A percentile compares a stretch with the other conserved stretches of the same genome.
These are phyloP conservation scores for Danio choprae DNA, from an alignment of 2,797 vertebrate genomes.

Conservation along the genomic window DNA sequence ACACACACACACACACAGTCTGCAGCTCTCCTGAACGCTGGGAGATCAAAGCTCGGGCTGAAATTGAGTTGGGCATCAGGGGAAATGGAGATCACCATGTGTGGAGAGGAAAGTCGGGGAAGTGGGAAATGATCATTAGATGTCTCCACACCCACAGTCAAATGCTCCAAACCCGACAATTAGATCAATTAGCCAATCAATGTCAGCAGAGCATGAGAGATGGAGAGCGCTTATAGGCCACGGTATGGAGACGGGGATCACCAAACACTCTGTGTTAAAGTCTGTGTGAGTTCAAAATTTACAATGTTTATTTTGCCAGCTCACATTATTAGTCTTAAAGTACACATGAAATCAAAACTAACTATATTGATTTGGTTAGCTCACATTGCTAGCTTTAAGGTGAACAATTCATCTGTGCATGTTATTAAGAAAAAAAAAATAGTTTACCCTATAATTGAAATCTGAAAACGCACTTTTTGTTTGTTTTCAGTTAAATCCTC, in stretches of 20 bases:
- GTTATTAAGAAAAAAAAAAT: too few relatives aligned
- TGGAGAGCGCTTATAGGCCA: conserved; percentile 77
- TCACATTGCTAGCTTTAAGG: too few relatives aligned
- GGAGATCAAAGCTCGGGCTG: conserved; percentile 59
- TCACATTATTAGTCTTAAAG: too few relatives aligned
- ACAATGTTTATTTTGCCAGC: too few relatives aligned
- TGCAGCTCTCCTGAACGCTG: conserved; percentile 45
- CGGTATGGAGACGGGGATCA: conserved; percentile 48
- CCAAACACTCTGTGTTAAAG: not conserved
- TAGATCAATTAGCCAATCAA: conserved; percentile 86
- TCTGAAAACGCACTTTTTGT: too few relatives aligned
- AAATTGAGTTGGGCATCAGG: conserved; percentile 77
- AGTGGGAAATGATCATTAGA: conserved; percentile 85
- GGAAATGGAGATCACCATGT: conserved; percentile 84
- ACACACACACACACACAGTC: too few relatives aligned
- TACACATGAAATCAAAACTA: too few relatives aligned
- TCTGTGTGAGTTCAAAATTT: too few relatives aligned
- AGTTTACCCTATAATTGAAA: too few relatives aligned
- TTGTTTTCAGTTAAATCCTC: too few relatives aligned
- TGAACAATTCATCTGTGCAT: too few relatives aligned
- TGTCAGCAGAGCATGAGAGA: conserved; percentile 80
- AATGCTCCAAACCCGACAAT: conserved; percentile 81
- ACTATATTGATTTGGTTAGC: too few relatives aligned
- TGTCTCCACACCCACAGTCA: conserved; percentile 81
- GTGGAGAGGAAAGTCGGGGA: conserved; percentile 79